Percentiles rank a stretch among this genome's conserved stretches.
These are phyloP conservation scores for Siniperca chuatsi DNA, from an alignment of 2,113 vertebrate genomes.

Conservation along the genomic window DNA sequence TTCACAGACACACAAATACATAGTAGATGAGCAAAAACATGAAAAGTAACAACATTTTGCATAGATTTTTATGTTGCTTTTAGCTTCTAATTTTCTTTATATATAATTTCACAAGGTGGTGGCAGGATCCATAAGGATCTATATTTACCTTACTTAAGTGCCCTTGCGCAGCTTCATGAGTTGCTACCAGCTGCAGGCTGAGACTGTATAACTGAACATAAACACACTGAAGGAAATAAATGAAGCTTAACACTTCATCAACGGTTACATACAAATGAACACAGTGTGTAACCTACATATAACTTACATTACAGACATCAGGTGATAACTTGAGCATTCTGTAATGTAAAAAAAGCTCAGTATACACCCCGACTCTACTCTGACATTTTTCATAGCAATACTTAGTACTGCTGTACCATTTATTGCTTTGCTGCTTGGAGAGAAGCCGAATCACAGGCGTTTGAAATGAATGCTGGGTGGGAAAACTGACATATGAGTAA, in stretches of 20 bases:
- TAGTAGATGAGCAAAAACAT: not conserved
- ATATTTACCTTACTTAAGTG: not conserved
- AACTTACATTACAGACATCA: constrained; percentile 3
- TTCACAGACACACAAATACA: constrained; percentile 22
- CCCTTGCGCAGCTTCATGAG: not conserved
- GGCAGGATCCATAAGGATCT: not conserved
- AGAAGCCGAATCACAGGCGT: constrained; percentile 10
- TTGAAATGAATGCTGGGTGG: constrained; percentile 23
- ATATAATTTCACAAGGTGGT: constrained; percentile 8
- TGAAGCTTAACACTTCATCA: not conserved
- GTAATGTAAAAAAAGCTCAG: constrained; percentile 1
- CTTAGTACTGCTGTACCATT: constrained; percentile 32
- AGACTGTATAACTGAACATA: not conserved
- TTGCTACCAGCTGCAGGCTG: not conserved
- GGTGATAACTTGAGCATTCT: not conserved
- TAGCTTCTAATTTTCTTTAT: not conserved
- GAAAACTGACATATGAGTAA: constrained; percentile 19
- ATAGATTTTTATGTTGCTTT: not conserved
- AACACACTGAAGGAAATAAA: not conserved
- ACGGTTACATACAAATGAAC: constrained; percentile 6
- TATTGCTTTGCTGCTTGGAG: constrained; percentile 65
- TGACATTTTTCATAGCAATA: not conserved
- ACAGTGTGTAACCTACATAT: not conserved
- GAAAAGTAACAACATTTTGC: constrained; percentile 3
- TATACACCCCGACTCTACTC: not conserved